Base-by-base conservation (phyloP, 2,797 vertebrate genomes). In the Etheostoma nigrum region DNA sequence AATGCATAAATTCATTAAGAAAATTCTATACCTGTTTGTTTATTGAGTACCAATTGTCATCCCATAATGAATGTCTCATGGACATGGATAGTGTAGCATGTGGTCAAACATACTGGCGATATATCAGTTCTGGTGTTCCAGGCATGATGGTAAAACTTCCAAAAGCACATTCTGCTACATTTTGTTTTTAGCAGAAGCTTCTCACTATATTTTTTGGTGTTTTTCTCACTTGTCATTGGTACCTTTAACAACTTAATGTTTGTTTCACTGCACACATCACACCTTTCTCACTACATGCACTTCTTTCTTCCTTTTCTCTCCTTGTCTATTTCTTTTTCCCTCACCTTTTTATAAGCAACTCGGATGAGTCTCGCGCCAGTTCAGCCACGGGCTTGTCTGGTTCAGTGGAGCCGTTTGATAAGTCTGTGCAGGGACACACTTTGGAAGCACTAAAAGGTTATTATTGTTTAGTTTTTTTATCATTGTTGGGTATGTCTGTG, bases 391-490 rank as follows among this genome's bases (percentile, higher is more conserved):
- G 69, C 2, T 70, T 89, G 19, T 91, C 90, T 21, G 74, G 2
- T 0, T 25, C 53, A 0, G 66, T 79, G 19, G 89, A 94, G 62
- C 82, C 71, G 0, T 63, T 86, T 36, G 87, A 92, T 55, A 45
- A 57, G 23, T 87, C 89, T 47, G 55, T 60, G n/a, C 63, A 85
- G 67, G 91, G 69, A 57, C 83, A 82, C 51, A 62, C 86, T 61
- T 57, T 74, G 67, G 94, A 94, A 86, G 70, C 78, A 58, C 62
- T 66, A 13, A 89, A 83, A 93, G 94, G 95, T 94, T 60, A 66
- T 40, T 74, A 16, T 27, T 57, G 4, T 6, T 27, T 54, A 27
- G 73, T 48, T 65, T 12, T 47, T 47, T 58, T 52, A 8, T 27
- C 2, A 61, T 71, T 47, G 30, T 60, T 51, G 6, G 42, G 7